Evolutionary conservation across 2,797 vertebrate species (phyloP).

Genomic region (Rousettus madagascariensis): DNA sequence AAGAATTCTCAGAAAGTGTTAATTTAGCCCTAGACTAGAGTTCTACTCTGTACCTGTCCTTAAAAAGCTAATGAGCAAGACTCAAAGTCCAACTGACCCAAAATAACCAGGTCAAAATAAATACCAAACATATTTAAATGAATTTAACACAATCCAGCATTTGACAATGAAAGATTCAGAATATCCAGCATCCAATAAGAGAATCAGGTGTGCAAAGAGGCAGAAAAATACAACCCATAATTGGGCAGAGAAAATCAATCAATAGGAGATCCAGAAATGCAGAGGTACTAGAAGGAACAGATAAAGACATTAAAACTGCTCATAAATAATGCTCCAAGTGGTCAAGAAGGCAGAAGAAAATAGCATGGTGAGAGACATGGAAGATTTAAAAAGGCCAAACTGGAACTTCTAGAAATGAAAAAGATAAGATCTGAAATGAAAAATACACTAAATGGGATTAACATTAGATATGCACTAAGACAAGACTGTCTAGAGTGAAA

Average conservation of each 20-base stretch:
- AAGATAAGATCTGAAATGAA: not conserved
- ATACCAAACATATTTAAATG: not conserved
- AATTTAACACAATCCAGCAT: not conserved
- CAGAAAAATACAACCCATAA: not conserved
- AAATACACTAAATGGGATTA: not conserved
- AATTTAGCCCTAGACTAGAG: not conserved
- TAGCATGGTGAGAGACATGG: not conserved
- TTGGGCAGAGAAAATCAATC: not conserved
- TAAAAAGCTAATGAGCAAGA: not conserved
- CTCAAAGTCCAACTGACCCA: not conserved
- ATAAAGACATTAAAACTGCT: not conserved
- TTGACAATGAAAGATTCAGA: not conserved
- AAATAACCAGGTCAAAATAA: not conserved
- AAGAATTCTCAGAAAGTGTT: not conserved
- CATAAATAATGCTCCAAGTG: not conserved
- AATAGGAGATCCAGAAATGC: not conserved
- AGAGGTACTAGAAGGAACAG: not conserved
- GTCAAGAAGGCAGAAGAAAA: not conserved
- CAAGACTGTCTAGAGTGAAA: not conserved
- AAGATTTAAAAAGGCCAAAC: not conserved
- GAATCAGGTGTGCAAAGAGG: not conserved
- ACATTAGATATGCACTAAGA: not conserved
- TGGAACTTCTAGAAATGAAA: not conserved
- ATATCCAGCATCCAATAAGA: not conserved
- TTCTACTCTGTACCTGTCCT: not conserved